Evolutionary conservation across 2,888 invertebrate species (phyloP).

Genomic region (Tipula vernalis): DNA sequence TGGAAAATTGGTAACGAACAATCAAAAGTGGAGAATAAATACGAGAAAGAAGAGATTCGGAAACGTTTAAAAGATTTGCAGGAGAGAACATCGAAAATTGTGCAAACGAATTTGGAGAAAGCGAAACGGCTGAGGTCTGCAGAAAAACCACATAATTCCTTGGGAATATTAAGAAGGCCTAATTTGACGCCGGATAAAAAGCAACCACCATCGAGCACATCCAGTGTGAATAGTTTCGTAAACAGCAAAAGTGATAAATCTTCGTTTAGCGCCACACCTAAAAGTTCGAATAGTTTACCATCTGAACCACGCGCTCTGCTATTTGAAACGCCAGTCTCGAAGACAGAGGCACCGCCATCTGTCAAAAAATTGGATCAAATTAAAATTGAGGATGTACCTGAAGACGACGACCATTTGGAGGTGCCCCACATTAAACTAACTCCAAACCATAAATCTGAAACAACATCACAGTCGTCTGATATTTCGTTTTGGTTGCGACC

Average conservation of each 20-base stretch:
- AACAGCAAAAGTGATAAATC: not conserved
- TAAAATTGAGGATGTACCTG: not conserved
- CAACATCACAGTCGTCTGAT: not conserved
- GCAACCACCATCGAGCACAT: not conserved
- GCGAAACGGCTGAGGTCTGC: constrained; percentile 19
- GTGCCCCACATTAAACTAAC: constrained; percentile 17
- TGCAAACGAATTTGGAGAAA: constrained; percentile 32
- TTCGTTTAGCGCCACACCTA: not conserved
- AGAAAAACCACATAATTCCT: not conserved
- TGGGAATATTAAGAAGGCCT: constrained; percentile 22
- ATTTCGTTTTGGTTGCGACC: constrained; percentile 32
- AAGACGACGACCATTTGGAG: constrained; percentile 15
- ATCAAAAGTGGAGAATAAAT: constrained; percentile 26
- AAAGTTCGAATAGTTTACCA: not conserved
- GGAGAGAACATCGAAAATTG: constrained; percentile 34
- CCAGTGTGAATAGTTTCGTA: not conserved
- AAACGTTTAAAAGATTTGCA: constrained; percentile 37
- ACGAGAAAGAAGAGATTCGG: constrained; percentile 33
- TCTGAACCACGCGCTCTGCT: not conserved
- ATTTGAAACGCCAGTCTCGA: not conserved
- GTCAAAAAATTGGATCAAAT: not conserved
- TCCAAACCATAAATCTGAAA: not conserved
- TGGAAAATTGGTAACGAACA: constrained; percentile 31
- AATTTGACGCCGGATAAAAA: constrained; percentile 13
- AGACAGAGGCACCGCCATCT: not conserved